Evolutionary conservation across 2,113 vertebrate genomes (phyloP).

Genomic region (Panthera uncia): DNA sequence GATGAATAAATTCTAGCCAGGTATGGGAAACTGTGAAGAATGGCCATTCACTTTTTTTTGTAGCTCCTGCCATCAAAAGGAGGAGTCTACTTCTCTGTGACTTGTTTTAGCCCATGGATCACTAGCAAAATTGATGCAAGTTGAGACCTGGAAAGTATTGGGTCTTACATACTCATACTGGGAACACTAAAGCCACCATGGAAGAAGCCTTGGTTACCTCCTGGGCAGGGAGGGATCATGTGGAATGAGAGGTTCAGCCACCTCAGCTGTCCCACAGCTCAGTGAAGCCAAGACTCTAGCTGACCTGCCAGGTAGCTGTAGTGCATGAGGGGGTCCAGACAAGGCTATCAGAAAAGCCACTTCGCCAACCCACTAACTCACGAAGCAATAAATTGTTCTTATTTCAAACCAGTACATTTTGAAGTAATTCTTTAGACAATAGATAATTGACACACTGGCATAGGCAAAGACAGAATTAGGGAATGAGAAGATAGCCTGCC

Average conservation of each 20-base stretch:
- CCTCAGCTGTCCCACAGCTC: background rate
- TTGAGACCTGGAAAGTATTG: background rate
- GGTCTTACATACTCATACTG: background rate
- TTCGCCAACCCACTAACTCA: background rate
- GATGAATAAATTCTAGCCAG: background rate
- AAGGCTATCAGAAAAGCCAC: background rate
- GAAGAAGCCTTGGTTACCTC: background rate
- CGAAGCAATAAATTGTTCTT: background rate
- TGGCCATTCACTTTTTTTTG: background rate
- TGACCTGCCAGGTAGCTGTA: background rate
- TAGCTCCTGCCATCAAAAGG: background rate
- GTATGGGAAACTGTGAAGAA: background rate
- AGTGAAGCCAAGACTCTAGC: background rate
- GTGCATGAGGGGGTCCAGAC: background rate
- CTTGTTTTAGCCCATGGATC: background rate
- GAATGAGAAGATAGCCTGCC: background rate
- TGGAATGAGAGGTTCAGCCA: background rate
- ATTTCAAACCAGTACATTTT: background rate
- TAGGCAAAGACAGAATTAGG: background rate
- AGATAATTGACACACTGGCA: background rate
- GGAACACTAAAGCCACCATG: background rate
- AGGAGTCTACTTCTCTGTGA: background rate
- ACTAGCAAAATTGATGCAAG: background rate
- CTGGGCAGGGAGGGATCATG: background rate
- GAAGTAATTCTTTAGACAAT: background rate